A percentile compares a stretch with the other conserved stretches of the same genome.
Conservation (phyloP, 2,888 invertebrate genomes). For the Morinoia aosen region DNA sequence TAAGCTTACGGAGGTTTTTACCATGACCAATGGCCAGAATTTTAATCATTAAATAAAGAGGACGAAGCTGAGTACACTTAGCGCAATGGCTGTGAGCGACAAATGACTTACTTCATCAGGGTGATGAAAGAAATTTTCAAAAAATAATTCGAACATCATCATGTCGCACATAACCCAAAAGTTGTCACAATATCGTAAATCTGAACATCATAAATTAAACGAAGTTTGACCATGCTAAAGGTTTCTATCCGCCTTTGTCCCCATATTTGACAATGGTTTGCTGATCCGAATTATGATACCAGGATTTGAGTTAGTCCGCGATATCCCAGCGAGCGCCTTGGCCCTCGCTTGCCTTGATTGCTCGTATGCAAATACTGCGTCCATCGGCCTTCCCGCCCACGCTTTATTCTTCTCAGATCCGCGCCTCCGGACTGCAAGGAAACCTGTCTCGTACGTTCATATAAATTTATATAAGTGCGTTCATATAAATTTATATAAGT, state of each 20-base stretch:
- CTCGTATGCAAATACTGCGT: slow-evolving; percentile 30
- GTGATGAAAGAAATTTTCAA: not conserved
- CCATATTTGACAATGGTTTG: not conserved
- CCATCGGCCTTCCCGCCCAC: not conserved
- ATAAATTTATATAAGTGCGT: too few species aligned
- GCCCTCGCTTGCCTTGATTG: not conserved
- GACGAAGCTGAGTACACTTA: too few species aligned
- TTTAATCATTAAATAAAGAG: not conserved
- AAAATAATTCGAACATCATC: not conserved
- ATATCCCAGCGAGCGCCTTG: not conserved
- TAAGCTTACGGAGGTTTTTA: not conserved
- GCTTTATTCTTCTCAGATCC: not conserved
- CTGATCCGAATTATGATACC: not conserved
- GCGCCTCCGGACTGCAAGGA: not conserved
- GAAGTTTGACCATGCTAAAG: too few species aligned
- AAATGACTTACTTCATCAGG: too few species aligned
- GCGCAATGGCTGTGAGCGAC: too few species aligned
- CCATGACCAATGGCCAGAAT: not conserved
- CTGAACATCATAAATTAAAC: too few species aligned
- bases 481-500: too few species aligned
- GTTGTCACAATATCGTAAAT: too few species aligned
- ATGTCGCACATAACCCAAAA: too few species aligned
- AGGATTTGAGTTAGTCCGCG: not conserved
- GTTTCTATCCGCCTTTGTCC: not conserved
- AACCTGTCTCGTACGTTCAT: not conserved